Evolutionary conservation across 2,113 vertebrate species (phyloP).

Genomic region (Zosterops borbonicus): DNA sequence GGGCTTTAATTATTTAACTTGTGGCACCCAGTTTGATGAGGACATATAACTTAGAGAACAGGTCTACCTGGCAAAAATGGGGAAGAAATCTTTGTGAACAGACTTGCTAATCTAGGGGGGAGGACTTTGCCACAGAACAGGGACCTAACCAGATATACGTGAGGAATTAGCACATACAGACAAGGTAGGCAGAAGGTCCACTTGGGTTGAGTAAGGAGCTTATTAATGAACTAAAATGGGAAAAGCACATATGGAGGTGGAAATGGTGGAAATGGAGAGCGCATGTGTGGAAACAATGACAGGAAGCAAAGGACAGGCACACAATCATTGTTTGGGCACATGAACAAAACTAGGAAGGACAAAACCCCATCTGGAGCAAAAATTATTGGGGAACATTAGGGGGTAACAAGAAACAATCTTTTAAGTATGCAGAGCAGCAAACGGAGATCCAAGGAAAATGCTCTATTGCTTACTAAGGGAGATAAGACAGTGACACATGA

Average conservation of each 20-base stretch:
- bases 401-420: neutral
- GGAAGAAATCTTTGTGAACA: neutral
- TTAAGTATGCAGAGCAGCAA: neutral
- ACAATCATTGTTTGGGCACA: neutral
- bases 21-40: neutral
- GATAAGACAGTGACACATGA: neutral
- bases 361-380: neutral
- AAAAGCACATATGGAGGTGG: conserved; percentile 5
- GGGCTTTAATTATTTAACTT: neutral
- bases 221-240: neutral
- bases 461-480: neutral
- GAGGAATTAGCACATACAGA: neutral
- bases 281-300: neutral
- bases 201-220: neutral
- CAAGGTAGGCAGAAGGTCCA: neutral
- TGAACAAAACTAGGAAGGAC: conserved; percentile 17
- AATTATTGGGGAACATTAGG: neutral
- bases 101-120: neutral
- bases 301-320: neutral
- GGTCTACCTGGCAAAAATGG: neutral
- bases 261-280: conserved; percentile 20
- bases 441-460: neutral
- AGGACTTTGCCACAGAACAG: neutral
- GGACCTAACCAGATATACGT: neutral
- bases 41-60: neutral